These are phyloP conservation scores for Sarcophaga carnaria DNA, from an alignment of 2,888 invertebrate genomes.

Conservation along the genomic window DNA sequence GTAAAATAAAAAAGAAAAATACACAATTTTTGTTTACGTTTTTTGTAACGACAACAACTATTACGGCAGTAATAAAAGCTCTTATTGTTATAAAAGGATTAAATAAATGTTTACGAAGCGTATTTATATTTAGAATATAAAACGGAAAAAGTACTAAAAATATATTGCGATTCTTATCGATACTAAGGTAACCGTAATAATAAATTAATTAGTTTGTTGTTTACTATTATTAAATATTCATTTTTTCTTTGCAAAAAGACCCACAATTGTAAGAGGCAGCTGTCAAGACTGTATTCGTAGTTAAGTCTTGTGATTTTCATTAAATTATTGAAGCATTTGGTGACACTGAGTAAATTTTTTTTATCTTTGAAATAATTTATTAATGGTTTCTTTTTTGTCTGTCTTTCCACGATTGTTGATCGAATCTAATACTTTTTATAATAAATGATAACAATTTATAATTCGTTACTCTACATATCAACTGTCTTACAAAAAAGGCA, in stretches of 20 bases:
- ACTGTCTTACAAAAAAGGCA: too few relatives aligned
- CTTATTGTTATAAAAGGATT: conserved; percentile 26
- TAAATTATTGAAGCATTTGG: conserved; percentile 9
- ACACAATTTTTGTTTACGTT: conserved; percentile 6
- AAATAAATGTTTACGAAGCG: conserved; percentile 3
- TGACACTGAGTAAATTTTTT: background rate
- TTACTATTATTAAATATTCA: background rate
- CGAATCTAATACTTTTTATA: too few relatives aligned
- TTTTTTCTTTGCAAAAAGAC: background rate
- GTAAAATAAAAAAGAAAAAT: background rate
- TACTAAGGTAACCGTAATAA: conserved; percentile 13
- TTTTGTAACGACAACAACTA: conserved; percentile 20
- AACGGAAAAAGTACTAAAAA: background rate
- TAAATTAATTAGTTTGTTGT: background rate
- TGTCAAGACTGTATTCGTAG: background rate
- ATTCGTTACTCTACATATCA: too few relatives aligned
- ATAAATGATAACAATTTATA: too few relatives aligned
- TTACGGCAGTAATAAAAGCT: conserved; percentile 7
- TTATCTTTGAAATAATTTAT: background rate
- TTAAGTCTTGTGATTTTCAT: conserved; percentile 55
- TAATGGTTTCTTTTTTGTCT: background rate
- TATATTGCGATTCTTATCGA: background rate
- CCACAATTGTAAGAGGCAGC: background rate
- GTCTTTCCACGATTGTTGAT: background rate
- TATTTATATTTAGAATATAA: conserved; percentile 29